phyloP scores from a whole-genome alignment of 2,888 invertebrate species.

The Alloplasta piceator region DNA sequence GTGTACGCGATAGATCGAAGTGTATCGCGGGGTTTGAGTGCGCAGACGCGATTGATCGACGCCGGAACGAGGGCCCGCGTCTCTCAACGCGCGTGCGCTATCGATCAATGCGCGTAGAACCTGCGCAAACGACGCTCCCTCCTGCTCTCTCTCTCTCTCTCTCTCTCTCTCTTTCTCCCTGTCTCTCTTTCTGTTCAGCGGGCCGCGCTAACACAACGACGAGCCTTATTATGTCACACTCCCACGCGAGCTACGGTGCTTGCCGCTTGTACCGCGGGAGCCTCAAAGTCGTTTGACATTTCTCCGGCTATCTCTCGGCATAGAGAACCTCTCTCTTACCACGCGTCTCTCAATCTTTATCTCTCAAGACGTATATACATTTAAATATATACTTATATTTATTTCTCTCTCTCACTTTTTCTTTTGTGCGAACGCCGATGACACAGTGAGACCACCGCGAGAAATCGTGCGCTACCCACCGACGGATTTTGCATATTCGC shows the following conservation, averaged over 20 bases:
- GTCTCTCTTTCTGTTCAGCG: slow-evolving; percentile 19
- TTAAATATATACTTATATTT: slow-evolving; percentile 29
- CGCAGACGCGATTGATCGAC: too few species aligned
- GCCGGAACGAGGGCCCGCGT: background rate
- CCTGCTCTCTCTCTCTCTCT: slow-evolving; percentile 7
- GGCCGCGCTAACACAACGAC: slow-evolving; percentile 59
- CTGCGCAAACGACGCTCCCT: slow-evolving; percentile 26
- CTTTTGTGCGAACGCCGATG: slow-evolving; percentile 35
- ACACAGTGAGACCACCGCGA: slow-evolving; percentile 28
- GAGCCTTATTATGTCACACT: slow-evolving; percentile 80
- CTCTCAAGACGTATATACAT: background rate
- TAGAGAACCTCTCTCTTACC: slow-evolving; percentile 51
- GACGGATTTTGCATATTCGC: background rate
- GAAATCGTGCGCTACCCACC: slow-evolving; percentile 16
- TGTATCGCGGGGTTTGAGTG: too few species aligned
- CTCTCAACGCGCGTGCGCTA: background rate
- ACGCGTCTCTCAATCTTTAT: slow-evolving; percentile 44
- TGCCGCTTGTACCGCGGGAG: slow-evolving; percentile 71
- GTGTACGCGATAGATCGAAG: too few species aligned
- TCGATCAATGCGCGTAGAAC: background rate
- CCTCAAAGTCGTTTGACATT: slow-evolving; percentile 76
- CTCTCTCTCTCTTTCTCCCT: slow-evolving; percentile 12
- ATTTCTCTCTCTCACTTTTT: slow-evolving; percentile 1
- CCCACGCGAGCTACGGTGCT: slow-evolving; percentile 79
- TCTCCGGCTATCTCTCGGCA: slow-evolving; percentile 67